Evolutionary conservation across 1,140 invertebrate species (phyloP).

Genomic region (Listronotus oregonensis): DNA sequence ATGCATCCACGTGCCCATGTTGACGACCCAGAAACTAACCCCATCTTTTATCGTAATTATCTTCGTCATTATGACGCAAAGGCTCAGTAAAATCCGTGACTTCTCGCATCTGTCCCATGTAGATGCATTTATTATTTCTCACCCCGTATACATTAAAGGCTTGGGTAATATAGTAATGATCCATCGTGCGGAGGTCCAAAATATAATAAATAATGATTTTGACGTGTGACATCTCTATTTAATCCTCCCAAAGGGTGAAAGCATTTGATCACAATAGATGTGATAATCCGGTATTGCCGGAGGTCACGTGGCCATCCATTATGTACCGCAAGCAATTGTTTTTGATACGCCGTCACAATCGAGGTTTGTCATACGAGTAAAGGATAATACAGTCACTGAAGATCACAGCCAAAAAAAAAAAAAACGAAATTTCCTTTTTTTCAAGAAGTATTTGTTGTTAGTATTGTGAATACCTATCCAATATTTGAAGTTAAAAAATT

Average conservation of each 20-base stretch:
- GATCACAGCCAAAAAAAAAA: too few relatives aligned
- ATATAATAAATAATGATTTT: slow-evolving; percentile 29
- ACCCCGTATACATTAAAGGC: slow-evolving; percentile 22
- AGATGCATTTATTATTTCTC: slow-evolving; percentile 27
- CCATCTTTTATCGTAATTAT: slow-evolving; percentile 33
- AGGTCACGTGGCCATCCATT: slow-evolving; percentile 29
- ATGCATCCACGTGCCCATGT: slow-evolving; percentile 16
- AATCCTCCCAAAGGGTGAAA: slow-evolving; percentile 29
- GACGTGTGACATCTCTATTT: slow-evolving; percentile 34
- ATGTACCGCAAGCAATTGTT: slow-evolving; percentile 32
- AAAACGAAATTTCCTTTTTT: too few relatives aligned
- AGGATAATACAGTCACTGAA: background rate
- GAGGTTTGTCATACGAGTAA: slow-evolving; percentile 1
- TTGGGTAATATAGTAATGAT: slow-evolving; percentile 29
- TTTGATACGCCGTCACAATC: background rate
- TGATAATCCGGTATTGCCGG: slow-evolving; percentile 31
- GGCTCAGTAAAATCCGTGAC: slow-evolving; percentile 26
- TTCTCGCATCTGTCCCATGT: slow-evolving; percentile 28
- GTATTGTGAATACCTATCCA: too few relatives aligned
- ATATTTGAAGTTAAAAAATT: too few relatives aligned
- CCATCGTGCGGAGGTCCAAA: slow-evolving; percentile 11
- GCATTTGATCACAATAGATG: slow-evolving; percentile 23
- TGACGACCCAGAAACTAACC: slow-evolving; percentile 25
- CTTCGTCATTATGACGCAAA: slow-evolving; percentile 33
- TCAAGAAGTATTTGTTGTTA: too few relatives aligned